Percentiles rank a stretch among this genome's conserved stretches.
These are phyloP conservation scores for Pelodiscus sinensis DNA, from an alignment of 2,113 vertebrate species.

Conservation along the genomic window DNA sequence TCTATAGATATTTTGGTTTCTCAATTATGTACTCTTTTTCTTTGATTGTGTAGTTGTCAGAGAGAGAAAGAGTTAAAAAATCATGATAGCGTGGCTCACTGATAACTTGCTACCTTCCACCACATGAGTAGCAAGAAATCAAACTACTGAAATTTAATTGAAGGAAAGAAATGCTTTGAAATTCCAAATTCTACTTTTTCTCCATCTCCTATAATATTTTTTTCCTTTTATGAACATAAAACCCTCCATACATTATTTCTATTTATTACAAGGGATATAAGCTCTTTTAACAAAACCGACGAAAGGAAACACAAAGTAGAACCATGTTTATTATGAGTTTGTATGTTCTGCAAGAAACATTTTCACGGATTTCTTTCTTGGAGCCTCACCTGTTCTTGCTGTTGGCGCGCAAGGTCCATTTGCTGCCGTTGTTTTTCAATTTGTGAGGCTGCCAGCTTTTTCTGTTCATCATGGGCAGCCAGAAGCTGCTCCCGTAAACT, in stretches of 20 bases:
- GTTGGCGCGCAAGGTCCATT: conserved; percentile 99
- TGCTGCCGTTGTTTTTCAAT: conserved; percentile 99
- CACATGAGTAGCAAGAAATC: background rate
- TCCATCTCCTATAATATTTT: background rate
- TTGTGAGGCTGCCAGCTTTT: conserved; percentile 98
- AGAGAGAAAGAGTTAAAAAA: conserved; percentile 17
- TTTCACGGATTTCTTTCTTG: conserved; percentile 51
- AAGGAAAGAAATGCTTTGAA: background rate
- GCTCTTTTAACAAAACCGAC: background rate
- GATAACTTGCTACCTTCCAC: background rate
- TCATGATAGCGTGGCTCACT: background rate
- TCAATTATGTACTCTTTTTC: conserved; percentile 12
- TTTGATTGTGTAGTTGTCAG: conserved; percentile 23
- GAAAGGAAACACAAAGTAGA: background rate
- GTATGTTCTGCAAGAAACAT: conserved; percentile 11
- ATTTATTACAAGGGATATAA: background rate
- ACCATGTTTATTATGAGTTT: background rate
- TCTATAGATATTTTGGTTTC: background rate
- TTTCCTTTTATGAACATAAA: background rate
- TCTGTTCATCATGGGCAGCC: conserved; percentile 97
- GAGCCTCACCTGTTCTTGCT: conserved; percentile 95
- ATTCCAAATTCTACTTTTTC: background rate
- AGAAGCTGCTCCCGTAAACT: conserved; percentile 98
- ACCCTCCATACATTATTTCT: background rate
- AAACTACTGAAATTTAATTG: background rate